A percentile compares a stretch with the other conserved stretches of the same genome.
These are phyloP conservation scores for Litoditis marina DNA, from an alignment of 2,888 invertebrate species.

Conservation along the genomic window DNA sequence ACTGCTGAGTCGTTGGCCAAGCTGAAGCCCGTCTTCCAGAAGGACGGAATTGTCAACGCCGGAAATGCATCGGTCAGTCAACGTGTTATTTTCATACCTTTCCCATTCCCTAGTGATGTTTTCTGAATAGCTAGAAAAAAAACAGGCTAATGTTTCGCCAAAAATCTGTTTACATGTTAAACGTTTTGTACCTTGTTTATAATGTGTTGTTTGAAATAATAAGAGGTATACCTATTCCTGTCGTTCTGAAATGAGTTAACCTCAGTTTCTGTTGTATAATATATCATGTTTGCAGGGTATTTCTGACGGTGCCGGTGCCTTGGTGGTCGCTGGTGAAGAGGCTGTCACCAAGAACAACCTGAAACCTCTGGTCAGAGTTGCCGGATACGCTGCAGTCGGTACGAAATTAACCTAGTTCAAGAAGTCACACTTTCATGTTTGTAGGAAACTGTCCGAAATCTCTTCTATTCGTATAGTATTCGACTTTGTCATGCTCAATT, in stretches of 20 bases:
- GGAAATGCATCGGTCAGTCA: slow-evolving; percentile 52
- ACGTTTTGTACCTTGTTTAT: no score
- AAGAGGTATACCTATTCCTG: not conserved
- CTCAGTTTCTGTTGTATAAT: no score
- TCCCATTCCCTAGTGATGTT: not conserved
- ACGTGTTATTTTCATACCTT: no score
- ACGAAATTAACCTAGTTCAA: no score
- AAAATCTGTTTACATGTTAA: no score
- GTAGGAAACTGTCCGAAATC: not conserved
- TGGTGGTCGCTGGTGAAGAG: slow-evolving; percentile 84
- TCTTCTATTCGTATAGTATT: not conserved
- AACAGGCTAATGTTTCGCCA: no score
- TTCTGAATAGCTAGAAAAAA: no score
- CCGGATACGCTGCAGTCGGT: slow-evolving; percentile 80
- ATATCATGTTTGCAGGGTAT: slow-evolving; percentile 70
- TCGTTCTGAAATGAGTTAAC: not conserved
- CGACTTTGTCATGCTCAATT: not conserved
- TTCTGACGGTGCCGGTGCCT: slow-evolving; percentile 88
- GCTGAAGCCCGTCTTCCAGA: slow-evolving; percentile 67
- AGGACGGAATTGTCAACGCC: slow-evolving; percentile 53
- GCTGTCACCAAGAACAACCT: slow-evolving; percentile 78
- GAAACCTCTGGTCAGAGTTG: slow-evolving; percentile 83
- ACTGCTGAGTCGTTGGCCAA: slow-evolving; percentile 79
- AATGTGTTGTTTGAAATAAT: not conserved
- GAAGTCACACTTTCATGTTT: not conserved